Evolutionary conservation across 1,140 invertebrate species (phyloP).

Genomic region (Daktulosphaira vitifoliae): DNA sequence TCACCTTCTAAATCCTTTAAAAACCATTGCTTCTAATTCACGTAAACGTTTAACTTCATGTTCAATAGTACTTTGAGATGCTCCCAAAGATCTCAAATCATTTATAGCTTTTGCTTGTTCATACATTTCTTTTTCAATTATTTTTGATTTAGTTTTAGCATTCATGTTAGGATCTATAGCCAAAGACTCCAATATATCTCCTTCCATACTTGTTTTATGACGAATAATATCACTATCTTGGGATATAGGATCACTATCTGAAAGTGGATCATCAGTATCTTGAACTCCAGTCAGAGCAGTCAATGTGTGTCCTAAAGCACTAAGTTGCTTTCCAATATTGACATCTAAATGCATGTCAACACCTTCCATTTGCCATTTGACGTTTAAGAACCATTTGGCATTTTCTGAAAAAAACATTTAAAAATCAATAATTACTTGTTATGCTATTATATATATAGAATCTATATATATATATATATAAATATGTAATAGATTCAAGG

Average conservation of each 20-base stretch:
- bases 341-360: conserved; percentile 94
- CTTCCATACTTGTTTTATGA: conserved; percentile 44
- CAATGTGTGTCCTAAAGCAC: conserved; percentile 84
- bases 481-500: too few species aligned
- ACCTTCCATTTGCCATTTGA: conserved; percentile 98
- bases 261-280: conserved; percentile 52
- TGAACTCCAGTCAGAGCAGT: conserved; percentile 81
- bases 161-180: conserved; percentile 78
- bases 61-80: conserved; percentile 82
- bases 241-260: conserved; percentile 28
- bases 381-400: conserved; percentile 96
- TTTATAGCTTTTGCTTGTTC: conserved; percentile 92
- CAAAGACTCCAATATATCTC: conserved; percentile 68
- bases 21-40: conserved; percentile 84
- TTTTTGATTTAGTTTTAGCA: conserved; percentile 76
- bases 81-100: conserved; percentile 78
- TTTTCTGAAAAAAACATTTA: conserved; percentile 71
- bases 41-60: conserved; percentile 81
- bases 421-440: too few species aligned
- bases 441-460: too few species aligned
- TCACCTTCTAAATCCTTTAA: conserved; percentile 70
- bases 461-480: too few species aligned
- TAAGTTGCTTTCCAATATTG: conserved; percentile 90
- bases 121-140: conserved; percentile 96
- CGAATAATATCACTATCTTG: conserved; percentile 27